A percentile compares a stretch with the other conserved stretches of the same genome.
Conservation (phyloP, 53 echinoderm and acorn worm species). For the Paelopatides confundens region DNA sequence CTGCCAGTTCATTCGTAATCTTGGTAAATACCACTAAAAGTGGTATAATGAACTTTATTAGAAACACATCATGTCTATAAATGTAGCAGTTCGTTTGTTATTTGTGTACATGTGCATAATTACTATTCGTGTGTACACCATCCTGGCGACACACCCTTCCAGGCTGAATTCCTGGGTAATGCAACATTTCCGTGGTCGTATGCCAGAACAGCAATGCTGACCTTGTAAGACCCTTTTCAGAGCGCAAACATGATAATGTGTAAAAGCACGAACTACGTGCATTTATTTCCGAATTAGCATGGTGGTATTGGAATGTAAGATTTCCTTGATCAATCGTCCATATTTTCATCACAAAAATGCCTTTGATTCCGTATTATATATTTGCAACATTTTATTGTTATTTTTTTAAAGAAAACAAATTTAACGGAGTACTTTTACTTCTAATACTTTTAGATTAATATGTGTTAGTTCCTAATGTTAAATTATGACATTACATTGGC, state of each 20-base stretch:
- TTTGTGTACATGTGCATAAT: background rate
- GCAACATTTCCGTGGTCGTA: background rate
- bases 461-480: background rate
- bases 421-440: background rate
- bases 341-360: background rate
- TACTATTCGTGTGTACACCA: background rate
- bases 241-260: constrained; percentile 34
- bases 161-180: constrained; percentile 21
- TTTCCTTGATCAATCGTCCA: background rate
- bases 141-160: constrained; percentile 18
- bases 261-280: constrained; percentile 4
- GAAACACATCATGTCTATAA: background rate
- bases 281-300: background rate
- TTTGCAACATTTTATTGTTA: too few species aligned
- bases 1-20: too few species aligned
- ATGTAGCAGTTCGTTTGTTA: background rate
- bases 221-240: constrained; percentile 11
- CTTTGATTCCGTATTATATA: too few species aligned
- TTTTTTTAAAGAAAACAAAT: background rate
- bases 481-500: constrained; percentile 24
- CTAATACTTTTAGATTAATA: background rate
- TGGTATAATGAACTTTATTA: too few species aligned
- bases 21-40: too few species aligned
- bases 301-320: background rate
- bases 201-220: constrained; percentile 38